phyloP scores from a whole-genome alignment of 2,113 vertebrate species.

The Ardeotis arabs region DNA sequence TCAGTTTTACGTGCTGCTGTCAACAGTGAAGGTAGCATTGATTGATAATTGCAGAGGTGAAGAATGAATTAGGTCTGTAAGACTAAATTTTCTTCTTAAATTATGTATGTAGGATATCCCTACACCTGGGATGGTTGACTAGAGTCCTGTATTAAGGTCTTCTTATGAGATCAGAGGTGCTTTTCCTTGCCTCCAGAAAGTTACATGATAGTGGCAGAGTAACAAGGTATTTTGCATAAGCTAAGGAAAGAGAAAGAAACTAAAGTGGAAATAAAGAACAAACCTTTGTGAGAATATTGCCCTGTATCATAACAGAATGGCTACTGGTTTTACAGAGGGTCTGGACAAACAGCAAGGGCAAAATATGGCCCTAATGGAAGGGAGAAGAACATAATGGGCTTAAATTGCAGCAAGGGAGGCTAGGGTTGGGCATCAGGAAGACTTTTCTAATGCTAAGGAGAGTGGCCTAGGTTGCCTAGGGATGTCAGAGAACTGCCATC shows the following conservation, averaged over 20 bases:
- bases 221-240: background rate
- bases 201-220: background rate
- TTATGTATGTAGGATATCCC: background rate
- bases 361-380: background rate
- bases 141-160: background rate
- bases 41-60: background rate
- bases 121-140: background rate
- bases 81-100: background rate
- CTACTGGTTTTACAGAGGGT: background rate
- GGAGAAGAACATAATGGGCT: background rate
- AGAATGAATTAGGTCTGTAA: background rate
- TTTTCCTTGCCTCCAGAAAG: background rate
- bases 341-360: background rate
- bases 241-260: background rate
- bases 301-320: background rate
- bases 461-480: background rate
- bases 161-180: background rate
- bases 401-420: background rate
- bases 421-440: background rate
- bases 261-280: background rate
- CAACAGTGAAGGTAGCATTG: background rate
- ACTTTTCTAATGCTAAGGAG: background rate
- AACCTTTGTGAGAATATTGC: background rate
- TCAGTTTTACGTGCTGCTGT: background rate
- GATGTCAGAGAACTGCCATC: slow-evolving; percentile 3